Evolutionary conservation across 2,888 invertebrate genomes (phyloP).

Genomic region (Leptinotarsa tumamoca): DNA sequence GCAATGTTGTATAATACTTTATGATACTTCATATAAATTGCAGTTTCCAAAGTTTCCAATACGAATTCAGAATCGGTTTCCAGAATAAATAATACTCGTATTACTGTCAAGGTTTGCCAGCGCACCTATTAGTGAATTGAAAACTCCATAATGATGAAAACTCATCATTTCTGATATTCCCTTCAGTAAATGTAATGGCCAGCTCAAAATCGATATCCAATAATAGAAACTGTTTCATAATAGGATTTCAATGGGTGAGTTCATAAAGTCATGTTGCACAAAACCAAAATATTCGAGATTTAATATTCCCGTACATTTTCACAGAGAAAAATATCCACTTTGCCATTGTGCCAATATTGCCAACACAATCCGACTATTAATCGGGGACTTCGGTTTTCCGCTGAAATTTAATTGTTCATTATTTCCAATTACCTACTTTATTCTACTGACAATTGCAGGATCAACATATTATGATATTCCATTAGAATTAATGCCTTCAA

Average conservation of each 20-base stretch:
- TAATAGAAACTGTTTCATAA: constrained; percentile 1
- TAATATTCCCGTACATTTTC: constrained; percentile 20
- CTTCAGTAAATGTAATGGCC: background rate
- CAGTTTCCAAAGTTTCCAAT: too few species aligned
- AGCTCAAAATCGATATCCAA: background rate
- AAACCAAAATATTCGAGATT: constrained; percentile 21
- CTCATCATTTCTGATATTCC: background rate
- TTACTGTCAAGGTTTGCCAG: background rate
- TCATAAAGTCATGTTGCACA: constrained; percentile 22
- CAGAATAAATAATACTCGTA: too few species aligned
- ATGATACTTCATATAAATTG: too few species aligned
- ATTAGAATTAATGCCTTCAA: constrained; percentile 31
- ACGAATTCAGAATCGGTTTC: too few species aligned
- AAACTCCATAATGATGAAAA: background rate
- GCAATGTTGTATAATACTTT: too few species aligned
- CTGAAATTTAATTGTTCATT: constrained; percentile 29
- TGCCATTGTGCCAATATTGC: constrained; percentile 15
- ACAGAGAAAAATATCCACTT: constrained; percentile 13
- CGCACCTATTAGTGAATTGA: background rate
- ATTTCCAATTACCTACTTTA: constrained; percentile 26
- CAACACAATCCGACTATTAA: constrained; percentile 2
- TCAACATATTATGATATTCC: constrained; percentile 27
- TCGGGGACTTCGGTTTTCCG: background rate
- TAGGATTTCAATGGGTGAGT: background rate
- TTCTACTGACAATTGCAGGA: constrained; percentile 27